Evolutionary conservation across 2,113 vertebrate species (phyloP).

Genomic region (Motacilla tschutschensis): DNA sequence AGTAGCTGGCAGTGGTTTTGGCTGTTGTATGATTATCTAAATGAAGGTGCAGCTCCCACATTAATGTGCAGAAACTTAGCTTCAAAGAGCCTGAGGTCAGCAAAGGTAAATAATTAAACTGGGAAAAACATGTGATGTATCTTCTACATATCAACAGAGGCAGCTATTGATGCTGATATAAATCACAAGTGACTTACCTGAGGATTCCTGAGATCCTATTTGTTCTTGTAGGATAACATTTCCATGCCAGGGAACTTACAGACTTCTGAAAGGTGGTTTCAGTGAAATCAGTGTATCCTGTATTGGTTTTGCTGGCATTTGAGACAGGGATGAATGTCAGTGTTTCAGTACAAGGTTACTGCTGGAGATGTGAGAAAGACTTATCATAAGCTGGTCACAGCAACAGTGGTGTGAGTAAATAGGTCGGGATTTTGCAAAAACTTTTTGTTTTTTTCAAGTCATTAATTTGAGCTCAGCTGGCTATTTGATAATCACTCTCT

Average conservation of each 20-base stretch:
- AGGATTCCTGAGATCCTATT: background rate
- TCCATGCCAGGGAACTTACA: background rate
- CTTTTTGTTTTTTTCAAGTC: background rate
- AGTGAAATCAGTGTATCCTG: background rate
- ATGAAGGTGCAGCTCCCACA: background rate
- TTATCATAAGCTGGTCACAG: background rate
- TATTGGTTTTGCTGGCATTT: background rate
- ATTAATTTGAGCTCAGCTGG: background rate
- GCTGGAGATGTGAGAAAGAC: background rate
- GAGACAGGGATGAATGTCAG: background rate
- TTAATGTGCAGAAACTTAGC: background rate
- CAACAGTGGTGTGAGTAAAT: background rate
- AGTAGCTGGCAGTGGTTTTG: background rate
- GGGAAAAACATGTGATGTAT: background rate
- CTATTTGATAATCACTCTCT: background rate
- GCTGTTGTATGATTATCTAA: background rate
- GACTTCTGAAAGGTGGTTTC: background rate
- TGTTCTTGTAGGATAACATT: background rate
- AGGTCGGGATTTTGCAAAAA: background rate
- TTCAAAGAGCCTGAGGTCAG: background rate
- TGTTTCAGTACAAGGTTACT: background rate
- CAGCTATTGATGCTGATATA: background rate
- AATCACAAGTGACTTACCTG: background rate
- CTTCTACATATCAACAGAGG: background rate
- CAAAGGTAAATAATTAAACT: conserved; percentile 15